These are phyloP conservation scores for Onthophagus sagittarius DNA, from an alignment of 2,888 invertebrate genomes.

Conservation along the genomic window DNA sequence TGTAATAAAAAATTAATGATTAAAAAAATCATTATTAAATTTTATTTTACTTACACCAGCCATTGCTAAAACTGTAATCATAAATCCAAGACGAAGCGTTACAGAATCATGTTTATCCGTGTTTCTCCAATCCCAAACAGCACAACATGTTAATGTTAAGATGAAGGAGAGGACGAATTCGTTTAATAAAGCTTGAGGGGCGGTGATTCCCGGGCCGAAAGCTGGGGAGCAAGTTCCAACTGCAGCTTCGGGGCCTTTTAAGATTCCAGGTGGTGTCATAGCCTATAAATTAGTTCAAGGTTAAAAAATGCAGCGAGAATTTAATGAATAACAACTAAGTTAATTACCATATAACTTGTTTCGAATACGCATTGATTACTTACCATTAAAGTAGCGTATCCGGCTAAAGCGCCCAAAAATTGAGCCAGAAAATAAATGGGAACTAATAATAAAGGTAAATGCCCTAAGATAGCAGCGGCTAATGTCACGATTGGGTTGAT, in stretches of 20 bases:
- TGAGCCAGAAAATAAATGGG: constrained; percentile 63
- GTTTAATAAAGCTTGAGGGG: constrained; percentile 56
- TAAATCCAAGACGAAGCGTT: constrained; percentile 64
- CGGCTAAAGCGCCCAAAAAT: constrained; percentile 62
- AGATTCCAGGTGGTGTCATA: constrained; percentile 32
- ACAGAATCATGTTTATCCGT: constrained; percentile 60
- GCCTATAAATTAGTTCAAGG: constrained; percentile 27
- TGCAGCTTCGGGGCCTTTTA: neutral
- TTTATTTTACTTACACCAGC: constrained; percentile 55
- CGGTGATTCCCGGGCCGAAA: constrained; percentile 31
- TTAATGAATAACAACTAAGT: neutral
- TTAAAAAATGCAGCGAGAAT: neutral
- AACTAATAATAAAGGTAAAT: constrained; percentile 53
- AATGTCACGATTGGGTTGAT: constrained; percentile 74
- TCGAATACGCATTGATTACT: constrained; percentile 16
- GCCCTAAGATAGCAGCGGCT: constrained; percentile 62
- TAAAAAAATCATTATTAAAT: constrained; percentile 1
- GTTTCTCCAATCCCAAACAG: constrained; percentile 70
- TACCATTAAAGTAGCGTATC: constrained; percentile 65
- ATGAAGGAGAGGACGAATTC: constrained; percentile 65
- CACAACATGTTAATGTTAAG: constrained; percentile 63
- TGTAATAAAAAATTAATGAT: constrained; percentile 28
- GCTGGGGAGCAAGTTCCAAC: constrained; percentile 40
- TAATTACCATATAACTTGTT: neutral
- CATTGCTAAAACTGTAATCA: constrained; percentile 62